Base-by-base conservation (phyloP, 2,113 vertebrate species). In the Perca fluviatilis region DNA sequence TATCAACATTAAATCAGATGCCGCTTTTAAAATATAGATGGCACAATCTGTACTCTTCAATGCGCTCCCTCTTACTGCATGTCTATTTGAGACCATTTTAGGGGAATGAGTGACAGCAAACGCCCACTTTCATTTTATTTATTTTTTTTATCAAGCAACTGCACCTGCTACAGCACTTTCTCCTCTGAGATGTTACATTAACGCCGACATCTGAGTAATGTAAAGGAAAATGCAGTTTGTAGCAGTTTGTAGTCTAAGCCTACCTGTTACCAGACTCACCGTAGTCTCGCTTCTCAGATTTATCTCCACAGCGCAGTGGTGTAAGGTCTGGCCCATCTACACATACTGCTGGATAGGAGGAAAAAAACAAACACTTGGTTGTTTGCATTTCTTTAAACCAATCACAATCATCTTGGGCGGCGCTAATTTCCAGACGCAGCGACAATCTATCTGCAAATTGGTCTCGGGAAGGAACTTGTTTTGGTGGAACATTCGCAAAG, bases 91-190 rank as follows among this genome's bases (percentile, higher is more conserved):
- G 54, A 51, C 60, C 10, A 9, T 47, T 77, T 47, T 30, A 40
- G 27, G 1, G 4, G 27, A 66, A 62, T 70, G 79, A 82, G 7
- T 76, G 79, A 83, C 83, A 74, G 71, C 25, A 68, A 80, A 83
- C 83, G 54, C 50, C 62, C 72, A 58, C 79, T 25, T n/a, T 69
- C 50, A 49, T 79, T 43, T 43, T 43, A 49, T 79, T 43, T 43
- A 11, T 43, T 76, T 19, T 58, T 63, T 15, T 14, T 54, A 6
- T 54, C 8, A 4, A n/a, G 21, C 33, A 51, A 25, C 19, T 71
- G 56, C 60, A 69, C 49, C 67, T n/a, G 47, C 78, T 40, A 14
- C 53, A 47, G 14, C 21, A 3, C 16, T 21, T 8, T 40, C 21
- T 46, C 14, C 69, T 61, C 57, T 21, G 6, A 3, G 14, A 54